Evolutionary conservation across 2,888 invertebrate species (phyloP), one percentile per base, ranked within the genome.

Genomic region (Cephonodes hylas): DNA sequence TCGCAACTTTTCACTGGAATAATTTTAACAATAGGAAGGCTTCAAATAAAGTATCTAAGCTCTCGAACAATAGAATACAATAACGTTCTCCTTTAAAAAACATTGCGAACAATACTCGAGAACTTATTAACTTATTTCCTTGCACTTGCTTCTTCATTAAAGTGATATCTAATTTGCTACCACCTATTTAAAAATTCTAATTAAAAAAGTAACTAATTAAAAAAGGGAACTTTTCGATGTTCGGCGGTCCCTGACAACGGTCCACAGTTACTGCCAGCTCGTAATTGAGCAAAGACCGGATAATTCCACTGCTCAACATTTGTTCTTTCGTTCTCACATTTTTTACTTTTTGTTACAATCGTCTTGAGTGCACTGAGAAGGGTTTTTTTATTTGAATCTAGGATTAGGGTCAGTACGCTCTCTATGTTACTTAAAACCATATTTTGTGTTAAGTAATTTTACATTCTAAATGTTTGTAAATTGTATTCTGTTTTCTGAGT

Each of bases 261-360:
- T 45, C 23, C 61, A 53, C 63, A 67, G 67, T 66, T 69, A 62
- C 66, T 62, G 59, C 63, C 31, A 46, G 60, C 48, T 60, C 66
- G 57, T 76, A 75, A 76, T 74, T 75, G 69, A 67, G 70, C 72
- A 62, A 64, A 68, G 62, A 67, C 65, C 59, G 66, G 70, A 71
- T 66, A 71, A 66, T 62, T 31, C 53, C 18, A 60, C 59, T 58
- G 59, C n/a, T 25, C 38, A 61, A 67, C 69, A 71, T 71, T 71
- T 69, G 67, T 69, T 68, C 64, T 38, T 45, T 44, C 13, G 42
- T 42, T 44, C 44, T 25, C 23, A 48, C 31, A 64, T 56, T 58
- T 64, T 65, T 66, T 66, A 56, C 58, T 42, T 42, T 57, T 57
- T 5, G 18, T 44, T n/a, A 44, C 44, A 59, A 44, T 59, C 58